These are phyloP conservation scores for Invenusta paracnida DNA, from an alignment of 2,888 invertebrate species.

Conservation along the genomic window DNA sequence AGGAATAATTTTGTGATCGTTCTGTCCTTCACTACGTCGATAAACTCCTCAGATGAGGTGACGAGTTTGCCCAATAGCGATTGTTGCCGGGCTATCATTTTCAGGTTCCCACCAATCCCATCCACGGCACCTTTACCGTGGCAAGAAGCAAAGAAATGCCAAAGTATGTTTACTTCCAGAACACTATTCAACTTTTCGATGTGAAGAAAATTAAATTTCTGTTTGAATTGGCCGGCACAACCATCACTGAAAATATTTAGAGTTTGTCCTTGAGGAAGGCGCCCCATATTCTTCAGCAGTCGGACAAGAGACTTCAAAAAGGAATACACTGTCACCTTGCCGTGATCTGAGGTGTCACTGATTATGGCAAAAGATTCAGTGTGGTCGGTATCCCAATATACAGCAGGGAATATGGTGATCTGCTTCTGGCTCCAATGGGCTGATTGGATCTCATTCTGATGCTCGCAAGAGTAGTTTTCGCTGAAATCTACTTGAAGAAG, in stretches of 20 bases:
- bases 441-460: slow-evolving; percentile 25
- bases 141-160: slow-evolving; percentile 19
- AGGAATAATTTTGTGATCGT: background rate
- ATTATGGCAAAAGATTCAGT: background rate
- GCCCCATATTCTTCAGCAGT: background rate
- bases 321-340: background rate
- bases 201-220: background rate
- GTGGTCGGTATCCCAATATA: slow-evolving; percentile 1
- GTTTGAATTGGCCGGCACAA: background rate
- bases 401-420: slow-evolving; percentile 16
- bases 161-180: background rate
- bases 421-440: slow-evolving; percentile 31
- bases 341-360: background rate
- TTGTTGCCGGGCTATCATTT: background rate
- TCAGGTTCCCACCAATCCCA: background rate
- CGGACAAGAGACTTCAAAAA: slow-evolving; percentile 8
- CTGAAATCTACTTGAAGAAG: slow-evolving; percentile 28
- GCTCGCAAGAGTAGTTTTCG: slow-evolving; percentile 26
- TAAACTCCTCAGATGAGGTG: background rate
- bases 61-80: background rate
- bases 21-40: background rate
- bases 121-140: background rate
- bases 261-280: background rate
- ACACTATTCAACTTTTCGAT: background rate
- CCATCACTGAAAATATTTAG: slow-evolving; percentile 3